Evolutionary conservation across 2,797 vertebrate genomes (phyloP).

Genomic region (Danio choprae): DNA sequence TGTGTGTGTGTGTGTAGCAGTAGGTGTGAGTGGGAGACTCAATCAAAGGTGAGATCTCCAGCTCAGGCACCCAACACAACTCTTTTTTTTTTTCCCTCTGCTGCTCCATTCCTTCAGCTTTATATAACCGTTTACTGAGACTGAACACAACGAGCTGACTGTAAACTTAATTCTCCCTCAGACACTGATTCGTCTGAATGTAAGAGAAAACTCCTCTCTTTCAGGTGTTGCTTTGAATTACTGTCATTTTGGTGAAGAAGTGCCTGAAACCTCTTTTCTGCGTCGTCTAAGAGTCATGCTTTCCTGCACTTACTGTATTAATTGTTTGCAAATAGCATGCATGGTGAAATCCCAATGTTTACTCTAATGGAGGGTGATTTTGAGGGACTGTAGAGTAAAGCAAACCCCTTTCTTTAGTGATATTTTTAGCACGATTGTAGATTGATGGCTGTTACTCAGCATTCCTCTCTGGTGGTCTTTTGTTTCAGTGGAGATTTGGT

Average conservation of each 20-base stretch:
- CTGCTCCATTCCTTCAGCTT: slow-evolving; percentile 45
- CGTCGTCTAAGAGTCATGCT: background rate
- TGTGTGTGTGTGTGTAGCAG: slow-evolving; percentile 39
- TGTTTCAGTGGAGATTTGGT: slow-evolving; percentile 54
- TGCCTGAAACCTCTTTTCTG: background rate
- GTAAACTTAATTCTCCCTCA: slow-evolving; percentile 24
- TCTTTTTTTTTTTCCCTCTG: slow-evolving; percentile 24
- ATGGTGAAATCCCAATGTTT: background rate
- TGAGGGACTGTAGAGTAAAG: background rate
- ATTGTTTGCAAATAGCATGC: slow-evolving; percentile 1
- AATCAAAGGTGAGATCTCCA: slow-evolving; percentile 57
- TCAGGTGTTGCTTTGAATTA: slow-evolving; percentile 17
- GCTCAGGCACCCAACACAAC: slow-evolving; percentile 38
- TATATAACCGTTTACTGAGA: slow-evolving; percentile 43
- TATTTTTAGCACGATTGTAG: slow-evolving; percentile 47
- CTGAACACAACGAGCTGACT: slow-evolving; percentile 8
- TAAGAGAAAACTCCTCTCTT: background rate
- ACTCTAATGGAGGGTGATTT: slow-evolving; percentile 5
- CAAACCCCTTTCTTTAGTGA: background rate
- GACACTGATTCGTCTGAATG: background rate
- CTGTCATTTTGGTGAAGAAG: background rate
- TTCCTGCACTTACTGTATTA: slow-evolving; percentile 13
- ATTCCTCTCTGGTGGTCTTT: slow-evolving; percentile 14
- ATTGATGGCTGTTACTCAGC: slow-evolving; percentile 32
- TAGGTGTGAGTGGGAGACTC: slow-evolving; percentile 62